These are phyloP conservation scores for Thyatira batis DNA, from an alignment of 2,888 invertebrate species.

Conservation along the genomic window DNA sequence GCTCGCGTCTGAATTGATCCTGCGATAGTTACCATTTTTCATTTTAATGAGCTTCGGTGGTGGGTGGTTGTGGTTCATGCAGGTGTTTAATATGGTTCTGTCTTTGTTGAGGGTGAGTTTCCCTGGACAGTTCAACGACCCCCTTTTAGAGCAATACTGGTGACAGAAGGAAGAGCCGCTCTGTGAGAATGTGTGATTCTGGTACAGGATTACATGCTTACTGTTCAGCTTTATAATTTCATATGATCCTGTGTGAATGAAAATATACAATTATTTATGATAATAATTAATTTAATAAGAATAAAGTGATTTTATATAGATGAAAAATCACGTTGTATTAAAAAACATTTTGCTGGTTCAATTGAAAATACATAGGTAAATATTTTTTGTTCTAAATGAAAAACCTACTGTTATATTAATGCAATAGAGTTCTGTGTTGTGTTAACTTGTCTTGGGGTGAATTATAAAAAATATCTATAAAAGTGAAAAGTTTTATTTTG, in stretches of 20 bases:
- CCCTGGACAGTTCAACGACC: neutral
- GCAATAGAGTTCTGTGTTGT: too few relatives aligned
- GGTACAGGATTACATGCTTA: conserved; percentile 11
- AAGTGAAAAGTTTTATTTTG: too few relatives aligned
- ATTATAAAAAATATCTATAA: too few relatives aligned
- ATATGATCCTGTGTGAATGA: neutral
- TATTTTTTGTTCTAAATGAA: too few relatives aligned
- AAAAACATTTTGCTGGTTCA: too few relatives aligned
- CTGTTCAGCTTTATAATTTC: conserved; percentile 9
- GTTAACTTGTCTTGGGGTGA: too few relatives aligned
- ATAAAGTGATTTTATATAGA: too few relatives aligned
- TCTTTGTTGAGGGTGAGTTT: neutral
- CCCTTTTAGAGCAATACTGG: neutral
- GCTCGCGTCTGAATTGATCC: too few relatives aligned
- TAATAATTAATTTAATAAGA: neutral
- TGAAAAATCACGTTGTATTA: neutral
- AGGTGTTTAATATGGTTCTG: neutral
- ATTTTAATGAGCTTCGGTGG: conserved; percentile 10
- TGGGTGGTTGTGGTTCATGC: conserved; percentile 18
- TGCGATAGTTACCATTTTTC: neutral
- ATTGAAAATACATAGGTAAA: too few relatives aligned
- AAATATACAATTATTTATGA: too few relatives aligned
- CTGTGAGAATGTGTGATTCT: conserved; percentile 11
- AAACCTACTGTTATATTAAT: too few relatives aligned
- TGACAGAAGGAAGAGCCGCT: neutral